Evolutionary conservation across 2,113 vertebrate genomes (phyloP).

Genomic region (Ochotona princeps): DNA sequence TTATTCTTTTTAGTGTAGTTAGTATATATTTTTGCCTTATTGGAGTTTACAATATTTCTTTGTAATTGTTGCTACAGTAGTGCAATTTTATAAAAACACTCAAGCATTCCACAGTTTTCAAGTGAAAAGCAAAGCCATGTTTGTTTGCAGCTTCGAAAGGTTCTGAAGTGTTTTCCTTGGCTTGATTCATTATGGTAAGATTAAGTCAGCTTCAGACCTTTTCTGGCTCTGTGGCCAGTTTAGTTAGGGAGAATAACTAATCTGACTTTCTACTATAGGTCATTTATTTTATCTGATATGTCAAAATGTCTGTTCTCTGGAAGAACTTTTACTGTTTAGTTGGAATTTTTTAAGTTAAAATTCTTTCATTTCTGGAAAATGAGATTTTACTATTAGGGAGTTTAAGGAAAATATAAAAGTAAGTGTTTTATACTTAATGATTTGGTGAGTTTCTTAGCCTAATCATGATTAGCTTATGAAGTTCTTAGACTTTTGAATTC

Average conservation of each 20-base stretch:
- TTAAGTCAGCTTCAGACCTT: not conserved
- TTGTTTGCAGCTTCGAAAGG: constrained; percentile 37
- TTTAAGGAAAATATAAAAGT: constrained; percentile 18
- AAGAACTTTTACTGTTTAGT: constrained; percentile 14
- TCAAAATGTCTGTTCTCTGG: not conserved
- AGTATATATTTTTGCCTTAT: not conserved
- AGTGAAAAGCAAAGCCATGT: not conserved
- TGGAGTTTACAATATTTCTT: not conserved
- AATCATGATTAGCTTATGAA: constrained; percentile 28
- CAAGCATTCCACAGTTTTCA: not conserved
- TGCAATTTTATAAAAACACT: not conserved
- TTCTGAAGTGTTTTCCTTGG: not conserved
- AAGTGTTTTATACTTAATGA: constrained; percentile 40
- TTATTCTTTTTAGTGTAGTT: constrained; percentile 18
- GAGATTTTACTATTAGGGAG: constrained; percentile 23
- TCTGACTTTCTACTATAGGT: not conserved
- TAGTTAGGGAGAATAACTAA: constrained; percentile 26
- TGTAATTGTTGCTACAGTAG: not conserved
- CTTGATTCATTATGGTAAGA: constrained; percentile 10
- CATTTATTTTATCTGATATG: constrained; percentile 28
- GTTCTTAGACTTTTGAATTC: constrained; percentile 68
- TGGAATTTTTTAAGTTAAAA: not conserved
- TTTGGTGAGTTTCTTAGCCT: constrained; percentile 49
- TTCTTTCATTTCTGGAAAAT: not conserved
- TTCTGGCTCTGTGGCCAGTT: not conserved